Percentiles rank a stretch among this genome's conserved stretches.
Evolutionary conservation across 1,140 invertebrate species (phyloP).

Genomic region (Saxidomus purpurata): DNA sequence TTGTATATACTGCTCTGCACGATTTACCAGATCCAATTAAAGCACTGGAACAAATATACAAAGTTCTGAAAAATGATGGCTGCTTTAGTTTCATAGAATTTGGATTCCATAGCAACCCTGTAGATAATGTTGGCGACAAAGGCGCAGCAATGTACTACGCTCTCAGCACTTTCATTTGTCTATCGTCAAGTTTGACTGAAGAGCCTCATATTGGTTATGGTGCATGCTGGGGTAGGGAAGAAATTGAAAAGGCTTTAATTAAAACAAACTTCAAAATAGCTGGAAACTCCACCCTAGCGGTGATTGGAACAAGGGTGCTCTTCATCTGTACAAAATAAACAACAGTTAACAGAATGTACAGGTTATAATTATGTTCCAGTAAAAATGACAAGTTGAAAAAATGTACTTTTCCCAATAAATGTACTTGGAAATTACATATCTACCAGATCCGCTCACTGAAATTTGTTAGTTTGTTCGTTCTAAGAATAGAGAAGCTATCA

Average conservation of each 20-base stretch:
- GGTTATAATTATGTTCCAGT: too few species aligned
- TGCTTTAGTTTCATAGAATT: constrained; percentile 68
- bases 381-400: too few species aligned
- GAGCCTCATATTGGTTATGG: constrained; percentile 63
- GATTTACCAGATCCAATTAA: constrained; percentile 70
- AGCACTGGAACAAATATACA: constrained; percentile 62
- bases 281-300: background rate
- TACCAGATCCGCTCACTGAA: too few species aligned
- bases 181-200: constrained; percentile 65
- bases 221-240: constrained; percentile 64
- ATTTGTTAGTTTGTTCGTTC: too few species aligned
- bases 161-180: constrained; percentile 65
- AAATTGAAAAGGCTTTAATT: constrained; percentile 46
- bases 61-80: constrained; percentile 67
- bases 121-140: constrained; percentile 69
- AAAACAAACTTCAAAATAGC: constrained; percentile 31
- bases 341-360: too few species aligned
- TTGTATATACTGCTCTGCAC: constrained; percentile 69
- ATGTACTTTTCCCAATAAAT: too few species aligned
- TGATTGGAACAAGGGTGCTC: background rate
- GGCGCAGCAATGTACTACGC: constrained; percentile 77
- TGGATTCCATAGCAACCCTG: constrained; percentile 60
- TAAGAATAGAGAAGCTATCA: too few species aligned
- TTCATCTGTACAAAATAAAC: constrained; percentile 44
- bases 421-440: too few species aligned